A percentile compares a stretch with the other conserved stretches of the same genome.
Conservation (phyloP, 1,140 invertebrate genomes). For the Octopus bimaculoides region DNA sequence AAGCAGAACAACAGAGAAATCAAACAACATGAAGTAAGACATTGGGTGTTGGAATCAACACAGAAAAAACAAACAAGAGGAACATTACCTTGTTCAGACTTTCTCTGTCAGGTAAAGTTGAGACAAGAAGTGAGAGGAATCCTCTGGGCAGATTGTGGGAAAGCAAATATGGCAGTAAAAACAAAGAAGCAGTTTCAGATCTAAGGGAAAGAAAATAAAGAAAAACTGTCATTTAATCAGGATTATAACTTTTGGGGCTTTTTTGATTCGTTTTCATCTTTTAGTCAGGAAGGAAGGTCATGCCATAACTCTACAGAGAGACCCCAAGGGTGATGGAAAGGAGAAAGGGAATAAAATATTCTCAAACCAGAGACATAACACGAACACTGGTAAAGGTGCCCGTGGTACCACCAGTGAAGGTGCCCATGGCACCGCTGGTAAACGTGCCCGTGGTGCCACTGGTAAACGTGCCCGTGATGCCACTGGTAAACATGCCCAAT, state of each 20-base stretch:
- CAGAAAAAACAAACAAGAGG: too few species aligned
- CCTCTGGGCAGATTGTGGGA: slow-evolving; percentile 67
- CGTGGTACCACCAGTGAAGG: too few species aligned
- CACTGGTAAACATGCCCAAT: too few species aligned
- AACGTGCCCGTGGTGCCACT: too few species aligned
- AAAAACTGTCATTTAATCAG: neutral
- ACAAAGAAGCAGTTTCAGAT: slow-evolving; percentile 52
- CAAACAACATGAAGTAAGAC: too few species aligned
- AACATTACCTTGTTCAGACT: slow-evolving; percentile 63
- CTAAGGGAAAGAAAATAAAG: slow-evolving; percentile 16
- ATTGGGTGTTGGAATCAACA: too few species aligned
- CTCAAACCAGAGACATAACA: neutral
- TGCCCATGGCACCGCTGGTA: too few species aligned
- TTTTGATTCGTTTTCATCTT: too few species aligned
- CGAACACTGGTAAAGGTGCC: neutral
- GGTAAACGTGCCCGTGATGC: too few species aligned
- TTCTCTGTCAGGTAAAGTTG: slow-evolving; percentile 61
- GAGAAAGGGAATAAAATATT: slow-evolving; percentile 1
- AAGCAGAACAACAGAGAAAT: too few species aligned
- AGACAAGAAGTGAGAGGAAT: slow-evolving; percentile 68
- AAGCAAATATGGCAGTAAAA: slow-evolving; percentile 65
- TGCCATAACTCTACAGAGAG: neutral
- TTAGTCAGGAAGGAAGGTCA: neutral
- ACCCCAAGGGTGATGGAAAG: slow-evolving; percentile 21
- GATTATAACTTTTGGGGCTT: too few species aligned